Evolutionary conservation across 2,888 invertebrate species (phyloP), one percentile per base, ranked within the genome.

Genomic region (Meiosimyza decipiens): DNA sequence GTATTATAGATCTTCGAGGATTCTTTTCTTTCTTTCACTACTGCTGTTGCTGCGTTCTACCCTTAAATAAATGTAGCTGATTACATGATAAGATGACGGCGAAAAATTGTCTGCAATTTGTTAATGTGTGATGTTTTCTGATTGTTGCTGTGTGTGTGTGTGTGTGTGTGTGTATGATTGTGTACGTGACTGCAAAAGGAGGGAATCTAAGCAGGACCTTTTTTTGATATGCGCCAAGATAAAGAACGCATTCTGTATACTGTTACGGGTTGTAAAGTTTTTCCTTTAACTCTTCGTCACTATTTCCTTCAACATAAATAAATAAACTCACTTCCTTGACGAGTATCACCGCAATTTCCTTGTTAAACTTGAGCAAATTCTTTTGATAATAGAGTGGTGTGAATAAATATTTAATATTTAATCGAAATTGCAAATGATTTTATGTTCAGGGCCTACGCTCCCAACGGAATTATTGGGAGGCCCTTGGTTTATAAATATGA

Each of bases 11-110:
- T 22, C 16, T 11, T 18, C 9, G 22, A 28, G 22, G 6, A 18
- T n/a, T 28, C 15, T 22, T 54, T 57, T 67, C 22, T 22, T 6
- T 13, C n/a, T 9, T 50, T 33, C 51, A 28, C 51, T 11, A 51
- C n/a, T 22, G 15, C 65, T 49, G n/a, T 15, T 28, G 9, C 18
- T 51, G 15, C 13, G 50, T 51, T n/a, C 22, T 16, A 50, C 12
- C 12, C n/a, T 28, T 47, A 16, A 49, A 52, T 15, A 70, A 63
- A 54, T 70, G 70, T 60, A 12, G 60, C 72, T 74, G 74, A 74
- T 74, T 72, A 72, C 52, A 71, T 71, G 74, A 74, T 74, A 74
- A 74, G 72, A 74, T 72, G 74, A 71, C 74, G 71, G 71, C 71
- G 72, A 72, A 74, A 74, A 74, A 74, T 74, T 66, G 72, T 71